phyloP scores from a whole-genome alignment of 1,140 invertebrate genomes.

The Megathymus violae region DNA sequence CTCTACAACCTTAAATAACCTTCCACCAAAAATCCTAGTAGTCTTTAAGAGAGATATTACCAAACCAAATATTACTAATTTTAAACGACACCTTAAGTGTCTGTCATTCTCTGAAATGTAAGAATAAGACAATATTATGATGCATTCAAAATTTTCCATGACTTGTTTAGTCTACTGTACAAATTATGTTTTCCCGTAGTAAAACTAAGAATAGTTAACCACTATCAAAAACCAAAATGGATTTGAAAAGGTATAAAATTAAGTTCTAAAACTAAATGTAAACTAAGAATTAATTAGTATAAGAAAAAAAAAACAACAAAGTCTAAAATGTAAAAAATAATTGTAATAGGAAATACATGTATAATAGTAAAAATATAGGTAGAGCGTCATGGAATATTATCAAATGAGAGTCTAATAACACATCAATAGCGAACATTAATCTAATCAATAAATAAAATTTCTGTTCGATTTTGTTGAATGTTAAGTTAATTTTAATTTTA shows the following conservation, averaged over 20 bases:
- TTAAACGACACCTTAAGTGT: neutral
- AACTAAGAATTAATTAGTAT: slow-evolving; percentile 22
- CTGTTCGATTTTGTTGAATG: too few relatives aligned
- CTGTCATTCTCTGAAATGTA: slow-evolving; percentile 5
- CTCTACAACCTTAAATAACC: neutral
- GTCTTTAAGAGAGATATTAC: slow-evolving; percentile 5
- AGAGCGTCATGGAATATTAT: slow-evolving; percentile 6
- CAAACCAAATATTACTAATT: too few relatives aligned
- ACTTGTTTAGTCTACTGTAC: slow-evolving; percentile 12
- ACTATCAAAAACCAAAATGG: slow-evolving; percentile 11
- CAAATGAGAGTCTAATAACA: neutral
- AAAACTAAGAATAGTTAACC: slow-evolving; percentile 8
- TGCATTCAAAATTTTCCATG: slow-evolving; percentile 9
- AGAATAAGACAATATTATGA: slow-evolving; percentile 4
- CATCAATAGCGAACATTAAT: neutral
- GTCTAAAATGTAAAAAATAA: neutral
- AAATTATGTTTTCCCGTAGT: slow-evolving; percentile 5
- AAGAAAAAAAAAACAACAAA: neutral
- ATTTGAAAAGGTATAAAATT: slow-evolving; percentile 9
- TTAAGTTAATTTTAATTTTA: too few relatives aligned
- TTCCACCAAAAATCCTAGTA: neutral
- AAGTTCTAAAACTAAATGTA: slow-evolving; percentile 15
- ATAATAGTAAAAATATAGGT: neutral
- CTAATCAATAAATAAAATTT: too few relatives aligned
- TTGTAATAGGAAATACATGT: slow-evolving; percentile 7